These are phyloP conservation scores for Orussus abietinus DNA, from an alignment of 1,140 invertebrate species.

Conservation along the genomic window DNA sequence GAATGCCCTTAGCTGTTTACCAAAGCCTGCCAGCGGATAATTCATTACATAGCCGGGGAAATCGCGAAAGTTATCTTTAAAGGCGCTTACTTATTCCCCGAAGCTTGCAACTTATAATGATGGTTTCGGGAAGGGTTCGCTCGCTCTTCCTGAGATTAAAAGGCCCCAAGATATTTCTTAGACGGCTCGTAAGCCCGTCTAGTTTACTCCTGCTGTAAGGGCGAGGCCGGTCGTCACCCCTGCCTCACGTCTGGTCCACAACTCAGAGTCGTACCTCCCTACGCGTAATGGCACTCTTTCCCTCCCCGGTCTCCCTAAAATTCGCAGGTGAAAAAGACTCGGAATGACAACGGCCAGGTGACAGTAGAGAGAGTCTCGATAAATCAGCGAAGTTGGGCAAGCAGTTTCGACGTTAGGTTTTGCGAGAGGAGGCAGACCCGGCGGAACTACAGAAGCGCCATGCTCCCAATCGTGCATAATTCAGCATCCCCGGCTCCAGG, in stretches of 20 bases:
- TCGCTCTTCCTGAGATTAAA: too few relatives aligned
- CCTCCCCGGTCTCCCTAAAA: constrained; percentile 3
- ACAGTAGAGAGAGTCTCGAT: constrained; percentile 18
- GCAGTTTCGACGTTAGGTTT: constrained; percentile 20
- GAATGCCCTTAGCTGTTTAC: constrained; percentile 30
- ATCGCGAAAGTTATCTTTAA: background rate
- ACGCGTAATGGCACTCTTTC: constrained; percentile 3
- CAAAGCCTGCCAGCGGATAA: constrained; percentile 22
- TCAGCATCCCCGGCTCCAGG: constrained; percentile 18
- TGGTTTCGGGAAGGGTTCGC: constrained; percentile 2
- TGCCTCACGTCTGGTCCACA: constrained; percentile 5
- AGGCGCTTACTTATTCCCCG: background rate
- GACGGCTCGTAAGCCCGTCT: too few relatives aligned
- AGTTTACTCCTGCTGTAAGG: too few relatives aligned
- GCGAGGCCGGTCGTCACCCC: too few relatives aligned
- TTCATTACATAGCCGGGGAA: constrained; percentile 20
- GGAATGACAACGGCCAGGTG: constrained; percentile 17
- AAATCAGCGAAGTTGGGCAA: constrained; percentile 32
- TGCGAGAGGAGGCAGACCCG: constrained; percentile 18
- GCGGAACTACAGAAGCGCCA: constrained; percentile 7
- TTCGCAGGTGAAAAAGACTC: constrained; percentile 3
- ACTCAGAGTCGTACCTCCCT: constrained; percentile 9
- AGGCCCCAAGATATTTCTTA: too few relatives aligned
- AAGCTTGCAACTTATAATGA: background rate
- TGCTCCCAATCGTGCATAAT: constrained; percentile 30